Percentiles rank a stretch among this genome's conserved stretches.
phyloP scores from a whole-genome alignment of 2,797 vertebrate species.

The Lithobates pipiens region DNA sequence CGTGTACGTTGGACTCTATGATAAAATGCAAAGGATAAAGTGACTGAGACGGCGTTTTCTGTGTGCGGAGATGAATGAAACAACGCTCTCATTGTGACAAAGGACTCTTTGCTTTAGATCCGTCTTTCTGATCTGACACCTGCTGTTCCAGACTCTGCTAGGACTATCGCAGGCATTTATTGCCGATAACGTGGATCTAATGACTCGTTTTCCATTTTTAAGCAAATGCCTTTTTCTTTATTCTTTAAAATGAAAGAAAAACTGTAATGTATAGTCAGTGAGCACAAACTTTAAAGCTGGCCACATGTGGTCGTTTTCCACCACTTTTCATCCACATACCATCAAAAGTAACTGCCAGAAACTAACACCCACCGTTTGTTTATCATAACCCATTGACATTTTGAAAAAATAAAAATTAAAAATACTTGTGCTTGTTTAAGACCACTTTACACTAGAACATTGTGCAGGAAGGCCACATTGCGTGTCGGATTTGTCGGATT shows the following conservation, averaged over 20 bases:
- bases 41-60: neutral
- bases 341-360: too few species aligned
- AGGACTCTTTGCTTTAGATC: neutral
- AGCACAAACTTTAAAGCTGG: too few species aligned
- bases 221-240: neutral
- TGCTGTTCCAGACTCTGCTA: neutral
- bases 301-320: too few species aligned
- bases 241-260: neutral
- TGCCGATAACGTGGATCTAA: neutral
- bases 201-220: neutral
- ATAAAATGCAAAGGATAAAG: neutral
- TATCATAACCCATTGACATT: too few species aligned
- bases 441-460: too few species aligned
- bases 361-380: too few species aligned
- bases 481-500: too few species aligned
- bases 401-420: too few species aligned
- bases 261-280: neutral
- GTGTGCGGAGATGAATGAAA: neutral
- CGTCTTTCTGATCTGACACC: neutral
- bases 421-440: too few species aligned
- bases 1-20: neutral
- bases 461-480: too few species aligned
- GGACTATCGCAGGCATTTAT: neutral
- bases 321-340: too few species aligned
- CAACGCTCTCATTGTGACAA: neutral